Evolutionary conservation across 2,888 invertebrate species (phyloP), one percentile per base, ranked within the genome.

Genomic region (Thyatira batis): DNA sequence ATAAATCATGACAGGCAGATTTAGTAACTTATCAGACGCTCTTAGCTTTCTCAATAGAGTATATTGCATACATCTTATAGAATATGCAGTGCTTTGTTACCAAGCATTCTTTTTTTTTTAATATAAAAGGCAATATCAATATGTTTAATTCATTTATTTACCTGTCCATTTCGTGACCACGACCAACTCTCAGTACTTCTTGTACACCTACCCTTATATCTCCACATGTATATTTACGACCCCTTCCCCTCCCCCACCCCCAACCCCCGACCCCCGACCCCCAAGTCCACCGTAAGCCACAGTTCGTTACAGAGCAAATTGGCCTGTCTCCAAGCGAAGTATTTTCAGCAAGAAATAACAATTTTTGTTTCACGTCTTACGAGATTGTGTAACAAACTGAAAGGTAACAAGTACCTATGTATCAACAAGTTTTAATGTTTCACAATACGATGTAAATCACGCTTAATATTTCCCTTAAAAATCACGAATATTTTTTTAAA

Each of bases 281-380:
- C 39, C 39, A 17, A 44, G 61, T 60, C 65, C 60, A 58, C 54
- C 54, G 46, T 56, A 62, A 71, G 71, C 63, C 59, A 57, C 57
- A 64, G 58, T 80, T 77, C 76, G 76, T 79, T 76, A 76, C 69
- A 51, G 66, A 68, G 69, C 69, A 78, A 81, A 81, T 81, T 81
- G 81, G 81, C 78, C 70, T 72, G 69, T 73, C 72, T 79, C 82
- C 81, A 82, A 60, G 61, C 65, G 66, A 64, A 61, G 65, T 74
- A 71, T 76, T 78, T 74, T 71, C 67, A 66, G 56, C 59, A 8
- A 39, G 67, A 73, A 76, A 77, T 78, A 77, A 80, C 78, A 71
- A 65, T 39, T 39, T 39, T 39, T 39, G 39, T 39, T 39, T 39
- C 39, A n/a, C 13, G 1, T 39, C 39, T 39, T 39, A 39, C 39